Conservation (phyloP, 2,888 invertebrate genomes). For the Drosophila macrospina region DNA sequence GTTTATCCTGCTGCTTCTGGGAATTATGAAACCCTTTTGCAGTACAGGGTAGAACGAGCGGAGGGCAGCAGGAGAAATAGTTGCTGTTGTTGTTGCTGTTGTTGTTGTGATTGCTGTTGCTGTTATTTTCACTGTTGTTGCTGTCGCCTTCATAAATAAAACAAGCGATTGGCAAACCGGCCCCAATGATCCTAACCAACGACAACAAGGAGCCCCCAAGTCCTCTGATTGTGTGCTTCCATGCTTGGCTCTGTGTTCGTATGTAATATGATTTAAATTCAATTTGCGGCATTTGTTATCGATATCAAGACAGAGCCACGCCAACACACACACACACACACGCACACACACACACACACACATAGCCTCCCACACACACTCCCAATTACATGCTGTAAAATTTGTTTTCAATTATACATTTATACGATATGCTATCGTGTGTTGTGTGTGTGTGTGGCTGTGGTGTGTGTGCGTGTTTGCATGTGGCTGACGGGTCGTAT, state of each 20-base stretch:
- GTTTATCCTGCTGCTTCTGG: neutral
- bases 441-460: slow-evolving; percentile 12
- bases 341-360: slow-evolving; percentile 10
- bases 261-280: slow-evolving; percentile 78
- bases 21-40: slow-evolving; percentile 15
- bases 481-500: slow-evolving; percentile 60
- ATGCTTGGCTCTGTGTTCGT: slow-evolving; percentile 36
- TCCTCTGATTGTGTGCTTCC: slow-evolving; percentile 34
- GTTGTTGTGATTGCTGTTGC: slow-evolving; percentile 19
- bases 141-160: slow-evolving; percentile 70
- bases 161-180: slow-evolving; percentile 62
- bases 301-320: slow-evolving; percentile 69
- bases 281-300: slow-evolving; percentile 79
- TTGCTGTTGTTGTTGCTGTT: slow-evolving; percentile 15
- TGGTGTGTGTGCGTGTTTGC: slow-evolving; percentile 7
- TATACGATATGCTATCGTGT: slow-evolving; percentile 52
- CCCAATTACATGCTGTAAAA: slow-evolving; percentile 75
- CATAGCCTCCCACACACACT: slow-evolving; percentile 39
- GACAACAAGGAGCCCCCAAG: slow-evolving; percentile 33
- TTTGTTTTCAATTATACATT: slow-evolving; percentile 79
- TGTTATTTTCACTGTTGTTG: slow-evolving; percentile 22
- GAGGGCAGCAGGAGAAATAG: slow-evolving; percentile 33
- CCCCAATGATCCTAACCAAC: slow-evolving; percentile 21
- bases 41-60: slow-evolving; percentile 56
- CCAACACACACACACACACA: slow-evolving; percentile 24